phyloP scores from a whole-genome alignment of 2,797 vertebrate genomes.

The Characodon lateralis region DNA sequence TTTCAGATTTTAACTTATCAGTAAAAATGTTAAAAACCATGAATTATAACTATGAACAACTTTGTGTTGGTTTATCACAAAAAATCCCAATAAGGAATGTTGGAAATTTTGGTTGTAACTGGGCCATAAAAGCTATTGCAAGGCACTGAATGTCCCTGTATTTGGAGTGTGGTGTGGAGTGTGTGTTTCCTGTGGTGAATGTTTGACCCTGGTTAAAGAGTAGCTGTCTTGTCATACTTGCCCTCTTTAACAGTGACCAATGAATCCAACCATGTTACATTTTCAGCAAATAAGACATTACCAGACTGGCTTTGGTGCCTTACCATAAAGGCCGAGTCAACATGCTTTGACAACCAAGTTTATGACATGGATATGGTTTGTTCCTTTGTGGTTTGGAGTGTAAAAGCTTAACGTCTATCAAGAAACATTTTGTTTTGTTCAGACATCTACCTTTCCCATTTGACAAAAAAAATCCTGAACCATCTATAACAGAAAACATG shows the following conservation, averaged over 20 bases:
- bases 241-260: not conserved
- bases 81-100: not conserved
- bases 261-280: too few relatives aligned
- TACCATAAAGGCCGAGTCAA: not conserved
- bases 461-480: too few relatives aligned
- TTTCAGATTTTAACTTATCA: not conserved
- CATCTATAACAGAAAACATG: too few relatives aligned
- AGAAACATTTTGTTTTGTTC: too few relatives aligned
- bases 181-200: conserved; percentile 24
- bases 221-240: conserved; percentile 11
- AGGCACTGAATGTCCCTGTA: not conserved
- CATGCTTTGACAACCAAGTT: not conserved
- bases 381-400: too few relatives aligned
- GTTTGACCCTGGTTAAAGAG: conserved; percentile 61
- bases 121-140: not conserved
- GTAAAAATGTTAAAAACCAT: not conserved
- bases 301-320: not conserved
- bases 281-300: not conserved
- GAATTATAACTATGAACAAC: not conserved
- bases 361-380: not conserved
- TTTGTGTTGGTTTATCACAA: not conserved
- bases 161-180: not conserved
- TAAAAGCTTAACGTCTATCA: too few relatives aligned
- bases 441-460: too few relatives aligned
- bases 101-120: not conserved